Base-by-base conservation (phyloP, 2,888 invertebrate genomes). In the Microctonus aethiopoides region DNA sequence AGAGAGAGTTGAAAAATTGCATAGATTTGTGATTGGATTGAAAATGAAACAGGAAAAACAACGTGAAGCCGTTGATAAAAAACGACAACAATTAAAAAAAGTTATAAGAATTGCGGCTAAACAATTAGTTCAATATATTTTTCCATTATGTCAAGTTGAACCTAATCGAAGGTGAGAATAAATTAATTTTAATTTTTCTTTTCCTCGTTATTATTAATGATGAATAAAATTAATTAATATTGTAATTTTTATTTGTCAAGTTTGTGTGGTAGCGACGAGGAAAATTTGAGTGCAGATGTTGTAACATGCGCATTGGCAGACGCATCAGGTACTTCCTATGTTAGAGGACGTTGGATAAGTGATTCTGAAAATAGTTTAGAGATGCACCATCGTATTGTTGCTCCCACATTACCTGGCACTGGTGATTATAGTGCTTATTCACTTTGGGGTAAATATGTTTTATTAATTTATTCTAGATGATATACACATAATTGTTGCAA, bases 371-470 rank as follows among this genome's bases (percentile, higher is more conserved):
- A 91, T 78, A 90, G 90, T 57, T 89, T 91, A 72, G 93, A 94
- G 84, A 87, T 91, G 75, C 92, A 92, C 78, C 92, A 93, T 86
- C 89, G 90, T 57, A 93, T 97, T 74, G 94, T 95, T 41, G 93
- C 93, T n/a, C 95, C 97, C 0, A 92, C 93, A 78, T 86, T 95
- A 75, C 94, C 95, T 71, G 92, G 92, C 3, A 94, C 94, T 75
- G 95, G 95, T 0, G 95, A 96, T 87, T 95, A 94, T 83, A 91
- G 93, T 9, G 92, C 91, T 76, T 96, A 91, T 87, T 91, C 89
- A 84, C 88, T 92, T 74, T 95, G 94, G 93, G 90, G 96, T 92
- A 88, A 89, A 80, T 80, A 65, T 62, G 70, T 22, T 20, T 29
- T 5, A 29, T 7, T 7, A 29, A 29, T 6, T 46, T 3, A 16